Evolutionary conservation across 2,888 invertebrate genomes (phyloP), one percentile per base, ranked within the genome.

Genomic region (Cancer borealis): DNA sequence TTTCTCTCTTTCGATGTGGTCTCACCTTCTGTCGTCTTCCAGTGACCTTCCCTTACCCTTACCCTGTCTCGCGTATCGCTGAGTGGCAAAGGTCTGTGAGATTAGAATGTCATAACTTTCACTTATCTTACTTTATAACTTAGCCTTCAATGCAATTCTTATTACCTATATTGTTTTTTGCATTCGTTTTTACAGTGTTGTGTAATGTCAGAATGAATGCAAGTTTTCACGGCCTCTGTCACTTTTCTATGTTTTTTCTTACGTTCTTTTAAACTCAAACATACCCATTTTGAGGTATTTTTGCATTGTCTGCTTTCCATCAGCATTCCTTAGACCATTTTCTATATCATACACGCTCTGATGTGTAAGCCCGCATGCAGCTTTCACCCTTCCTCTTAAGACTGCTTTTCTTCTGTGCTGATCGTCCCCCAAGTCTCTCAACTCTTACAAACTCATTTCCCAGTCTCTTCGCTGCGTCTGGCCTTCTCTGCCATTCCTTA

Each of bases 111-210:
- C 66, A 66, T 66, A n/a, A 66, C n/a, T 66, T 5, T 14, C 66
- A 66, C 66, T 66, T 66, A 66, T 66, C 66, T 66, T n/a, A 66
- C 66, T 66, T n/a, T n/a, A 66, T 66, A 66, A 66, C 66, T 21
- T 66, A 66, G n/a, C 66, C 66, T 66, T n/a, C n/a, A n/a, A 6
- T 21, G 66, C n/a, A n/a, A 66, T 4, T 66, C 14, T 66, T 66
- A 2, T 6, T n/a, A 66, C 12, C 66, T 66, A 1, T n/a, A 66
- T 66, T n/a, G 0, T 1, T n/a, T 66, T 17, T 54, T 54, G 54
- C 14, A 54, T 54, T 54, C 54, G 54, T 54, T 12, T 54, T 8
- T 66, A 66, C 66, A 3, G n/a, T 21, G n/a, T 6, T 66, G 21
- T 4, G 66, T n/a, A 1, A n/a, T 66, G 66, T n/a, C 3, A n/a